These are phyloP conservation scores for Antechinus stuartii DNA, from an alignment of 2,113 vertebrate species.

Conservation along the genomic window DNA sequence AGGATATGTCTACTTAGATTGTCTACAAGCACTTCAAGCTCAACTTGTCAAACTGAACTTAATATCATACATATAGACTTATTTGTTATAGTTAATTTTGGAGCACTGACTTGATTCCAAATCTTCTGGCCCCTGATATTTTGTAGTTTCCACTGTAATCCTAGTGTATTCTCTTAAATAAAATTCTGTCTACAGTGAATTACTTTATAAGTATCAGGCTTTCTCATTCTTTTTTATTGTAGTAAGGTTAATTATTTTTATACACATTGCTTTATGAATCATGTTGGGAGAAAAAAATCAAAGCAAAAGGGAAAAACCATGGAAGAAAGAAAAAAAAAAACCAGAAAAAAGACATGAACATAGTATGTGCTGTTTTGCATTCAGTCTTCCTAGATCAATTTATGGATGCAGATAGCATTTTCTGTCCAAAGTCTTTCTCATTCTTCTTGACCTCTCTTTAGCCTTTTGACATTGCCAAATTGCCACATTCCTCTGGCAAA, in stretches of 20 bases:
- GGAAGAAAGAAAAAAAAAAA: no score
- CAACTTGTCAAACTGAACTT: neutral
- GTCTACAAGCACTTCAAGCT: neutral
- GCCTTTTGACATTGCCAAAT: neutral
- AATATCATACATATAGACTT: neutral
- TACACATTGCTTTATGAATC: no score
- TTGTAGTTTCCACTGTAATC: neutral
- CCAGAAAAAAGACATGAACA: no score
- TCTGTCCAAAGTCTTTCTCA: neutral
- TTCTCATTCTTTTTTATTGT: no score
- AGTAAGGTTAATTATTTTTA: no score
- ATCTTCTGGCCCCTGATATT: neutral
- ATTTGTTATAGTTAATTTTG: neutral
- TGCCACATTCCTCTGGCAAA: neutral
- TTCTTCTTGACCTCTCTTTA: neutral
- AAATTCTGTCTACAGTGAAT: no score
- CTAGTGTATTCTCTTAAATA: neutral
- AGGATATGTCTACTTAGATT: neutral
- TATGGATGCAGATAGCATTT: no score
- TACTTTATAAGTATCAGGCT: neutral
- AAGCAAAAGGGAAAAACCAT: no score
- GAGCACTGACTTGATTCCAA: neutral
- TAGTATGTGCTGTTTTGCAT: no score
- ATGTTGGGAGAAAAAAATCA: no score
- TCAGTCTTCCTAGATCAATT: no score